Base-by-base conservation (phyloP, 2,113 vertebrate species). In the Spheniscus mendiculus region DNA sequence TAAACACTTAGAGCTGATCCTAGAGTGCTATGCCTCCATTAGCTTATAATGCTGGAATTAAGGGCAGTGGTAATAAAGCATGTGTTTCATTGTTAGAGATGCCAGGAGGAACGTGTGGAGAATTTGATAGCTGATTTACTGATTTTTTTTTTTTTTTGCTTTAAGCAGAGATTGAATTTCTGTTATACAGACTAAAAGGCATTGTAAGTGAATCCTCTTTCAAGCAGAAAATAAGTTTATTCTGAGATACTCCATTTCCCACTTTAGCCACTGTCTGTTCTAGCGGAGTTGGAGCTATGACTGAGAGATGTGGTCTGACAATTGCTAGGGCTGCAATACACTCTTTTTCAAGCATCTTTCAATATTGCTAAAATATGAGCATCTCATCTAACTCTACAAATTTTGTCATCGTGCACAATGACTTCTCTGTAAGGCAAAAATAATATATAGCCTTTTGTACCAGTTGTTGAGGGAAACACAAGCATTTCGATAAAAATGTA, bases 291-390 rank as follows among this genome's bases (percentile, higher is more conserved):
- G 81, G 49, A 91, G 36, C 52, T 79, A 36, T 84, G 89, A 96
- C 96, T 95, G 92, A 97, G 89, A 71, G 66, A 96, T 93, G 36
- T 52, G 58, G 40, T 71, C 44, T 96, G 96, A 96, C 95, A 97
- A 91, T 74, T 84, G 63, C 90, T 96, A 40, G 86, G 83, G 34
- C 77, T 84, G 65, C 76, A 87, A 52, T 94, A 89, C 58, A 55
- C 49, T 53, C 65, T 71, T 88, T 89, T 83, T 16, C 67, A 73
- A 83, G 67, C 55, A 92, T 77, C 93, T 83, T 97, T 96, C 78
- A 62, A 84, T 80, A 80, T 69, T 0, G 1, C 77, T 93, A 90
- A 93, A 88, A 83, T 61, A 80, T 19, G n/a, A 93, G 11, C 53
- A 82, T 91, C n/a, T 89, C 52, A 34, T 89, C 47, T 56, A 89